Conservation (phyloP, 2,888 invertebrate genomes). For the Oasisia sp. region DNA sequence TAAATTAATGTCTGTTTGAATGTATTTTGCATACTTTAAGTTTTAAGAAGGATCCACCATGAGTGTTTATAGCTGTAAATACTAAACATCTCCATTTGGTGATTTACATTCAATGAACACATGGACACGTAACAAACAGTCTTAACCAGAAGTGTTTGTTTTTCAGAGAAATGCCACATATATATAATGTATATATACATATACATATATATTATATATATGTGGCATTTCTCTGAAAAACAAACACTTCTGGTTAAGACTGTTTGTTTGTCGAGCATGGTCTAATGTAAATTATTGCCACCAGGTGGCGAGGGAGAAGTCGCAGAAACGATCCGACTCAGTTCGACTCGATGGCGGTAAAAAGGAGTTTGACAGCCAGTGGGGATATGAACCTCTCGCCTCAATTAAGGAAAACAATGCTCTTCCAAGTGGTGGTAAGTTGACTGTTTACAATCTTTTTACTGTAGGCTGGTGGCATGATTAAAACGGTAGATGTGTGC, state of each 20-base stretch:
- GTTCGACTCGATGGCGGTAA: slow-evolving; percentile 78
- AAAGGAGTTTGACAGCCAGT: slow-evolving; percentile 72
- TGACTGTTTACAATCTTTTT: not conserved
- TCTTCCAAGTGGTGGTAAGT: slow-evolving; percentile 1
- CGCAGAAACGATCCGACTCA: slow-evolving; percentile 25
- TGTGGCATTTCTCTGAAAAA: not conserved
- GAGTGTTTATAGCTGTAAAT: not conserved
- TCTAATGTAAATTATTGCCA: slow-evolving; percentile 19
- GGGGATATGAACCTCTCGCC: slow-evolving; percentile 73
- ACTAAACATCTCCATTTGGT: not conserved
- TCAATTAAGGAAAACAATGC: slow-evolving; percentile 54
- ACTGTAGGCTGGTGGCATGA: not conserved
- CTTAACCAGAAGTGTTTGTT: not conserved
- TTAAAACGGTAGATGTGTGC: not conserved
- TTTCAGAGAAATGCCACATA: not conserved
- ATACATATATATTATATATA: not conserved
- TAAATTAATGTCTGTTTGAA: too few relatives aligned
- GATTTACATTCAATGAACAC: not conserved
- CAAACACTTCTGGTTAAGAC: not conserved
- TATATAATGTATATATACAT: not conserved
- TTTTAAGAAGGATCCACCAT: not conserved
- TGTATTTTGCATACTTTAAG: too few relatives aligned
- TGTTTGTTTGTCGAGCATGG: not conserved
- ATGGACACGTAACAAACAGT: not conserved
- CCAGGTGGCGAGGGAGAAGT: slow-evolving; percentile 21